phyloP scores from a whole-genome alignment of 2,888 invertebrate species.

The Crioceris asparagi region DNA sequence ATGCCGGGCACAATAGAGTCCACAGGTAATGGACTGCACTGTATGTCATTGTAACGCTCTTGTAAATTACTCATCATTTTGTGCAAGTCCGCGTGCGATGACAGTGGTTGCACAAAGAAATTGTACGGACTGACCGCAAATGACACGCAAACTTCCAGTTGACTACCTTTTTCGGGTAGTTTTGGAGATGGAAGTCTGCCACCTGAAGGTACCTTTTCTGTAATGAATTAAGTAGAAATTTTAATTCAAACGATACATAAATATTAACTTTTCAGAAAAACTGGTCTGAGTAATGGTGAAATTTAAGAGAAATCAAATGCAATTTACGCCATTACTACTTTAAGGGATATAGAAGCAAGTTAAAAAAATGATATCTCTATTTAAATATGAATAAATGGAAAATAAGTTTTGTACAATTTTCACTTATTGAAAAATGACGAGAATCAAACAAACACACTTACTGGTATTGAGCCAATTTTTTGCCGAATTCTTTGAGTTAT shows the following conservation, averaged over 20 bases:
- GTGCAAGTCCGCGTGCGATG: constrained; percentile 38
- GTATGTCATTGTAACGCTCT: constrained; percentile 45
- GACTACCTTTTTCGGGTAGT: constrained; percentile 42
- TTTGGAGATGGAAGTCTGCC: constrained; percentile 35
- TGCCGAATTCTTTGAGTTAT: background rate
- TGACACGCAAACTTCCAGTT: constrained; percentile 61
- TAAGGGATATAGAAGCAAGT: no score
- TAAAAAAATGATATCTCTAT: no score
- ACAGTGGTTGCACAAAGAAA: constrained; percentile 52
- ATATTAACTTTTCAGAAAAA: no score
- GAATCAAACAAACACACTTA: no score
- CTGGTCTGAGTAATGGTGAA: no score
- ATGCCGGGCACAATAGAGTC: constrained; percentile 42
- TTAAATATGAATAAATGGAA: no score
- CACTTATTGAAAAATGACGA: no score
- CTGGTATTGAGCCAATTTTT: background rate
- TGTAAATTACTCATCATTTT: constrained; percentile 59
- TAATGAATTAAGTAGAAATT: background rate
- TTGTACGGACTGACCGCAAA: constrained; percentile 69
- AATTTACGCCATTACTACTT: no score
- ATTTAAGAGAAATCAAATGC: no score
- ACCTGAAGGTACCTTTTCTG: constrained; percentile 31
- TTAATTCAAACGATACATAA: no score
- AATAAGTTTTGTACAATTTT: no score
- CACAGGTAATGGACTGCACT: constrained; percentile 37